A percentile compares a stretch with the other conserved stretches of the same genome.
These are phyloP conservation scores for Gyrodactylus salaris DNA, from an alignment of 1,140 invertebrate genomes.

Conservation along the genomic window DNA sequence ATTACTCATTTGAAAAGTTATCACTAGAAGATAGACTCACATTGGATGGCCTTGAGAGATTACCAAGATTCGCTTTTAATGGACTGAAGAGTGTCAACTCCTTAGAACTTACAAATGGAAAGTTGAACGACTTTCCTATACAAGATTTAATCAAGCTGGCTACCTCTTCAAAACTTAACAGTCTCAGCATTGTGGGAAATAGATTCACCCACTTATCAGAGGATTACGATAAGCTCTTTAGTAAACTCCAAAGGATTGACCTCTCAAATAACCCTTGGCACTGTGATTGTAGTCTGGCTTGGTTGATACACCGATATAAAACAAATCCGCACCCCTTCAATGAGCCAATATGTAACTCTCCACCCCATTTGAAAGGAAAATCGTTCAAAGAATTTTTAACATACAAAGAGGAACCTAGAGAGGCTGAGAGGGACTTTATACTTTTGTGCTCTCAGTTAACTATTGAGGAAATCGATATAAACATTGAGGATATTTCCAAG, in stretches of 20 bases:
- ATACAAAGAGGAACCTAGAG: background rate
- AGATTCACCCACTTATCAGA: background rate
- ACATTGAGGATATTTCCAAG: background rate
- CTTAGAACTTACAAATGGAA: background rate
- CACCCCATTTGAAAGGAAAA: background rate
- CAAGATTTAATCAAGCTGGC: background rate
- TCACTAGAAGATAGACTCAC: background rate
- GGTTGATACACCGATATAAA: background rate
- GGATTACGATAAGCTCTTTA: background rate
- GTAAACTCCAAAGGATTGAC: background rate
- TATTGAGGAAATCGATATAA: background rate
- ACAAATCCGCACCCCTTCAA: background rate
- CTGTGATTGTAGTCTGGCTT: background rate
- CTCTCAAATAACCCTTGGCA: background rate
- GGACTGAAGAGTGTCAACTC: background rate
- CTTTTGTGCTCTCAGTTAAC: background rate
- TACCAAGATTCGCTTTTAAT: background rate
- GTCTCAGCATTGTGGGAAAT: background rate
- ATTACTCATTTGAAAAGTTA: background rate
- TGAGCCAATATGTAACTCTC: background rate
- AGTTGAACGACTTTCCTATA: background rate
- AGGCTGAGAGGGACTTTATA: background rate
- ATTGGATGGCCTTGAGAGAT: background rate
- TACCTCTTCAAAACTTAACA: background rate
- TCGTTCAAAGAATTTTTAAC: background rate